Percentiles rank a stretch among this genome's conserved stretches.
Evolutionary conservation across 2,888 invertebrate genomes (phyloP).

Genomic region (Lordiphosa fenestrarum): DNA sequence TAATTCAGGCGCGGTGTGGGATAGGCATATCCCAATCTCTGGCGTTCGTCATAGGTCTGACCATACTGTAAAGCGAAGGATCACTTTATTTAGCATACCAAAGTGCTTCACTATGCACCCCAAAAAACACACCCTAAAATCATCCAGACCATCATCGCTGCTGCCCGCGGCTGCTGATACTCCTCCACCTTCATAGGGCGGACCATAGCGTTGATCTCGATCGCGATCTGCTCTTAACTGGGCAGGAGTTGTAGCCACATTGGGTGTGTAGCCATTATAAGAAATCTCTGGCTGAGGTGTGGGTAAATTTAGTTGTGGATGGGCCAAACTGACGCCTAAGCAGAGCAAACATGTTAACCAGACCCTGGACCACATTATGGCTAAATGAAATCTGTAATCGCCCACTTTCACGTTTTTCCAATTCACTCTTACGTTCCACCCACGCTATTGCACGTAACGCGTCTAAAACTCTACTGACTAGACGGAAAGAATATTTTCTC

Average conservation of each 20-base stretch:
- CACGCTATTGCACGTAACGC: constrained; percentile 70
- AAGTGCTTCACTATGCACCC: background rate
- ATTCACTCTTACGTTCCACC: constrained; percentile 43
- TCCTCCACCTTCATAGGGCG: constrained; percentile 72
- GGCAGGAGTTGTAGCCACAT: constrained; percentile 60
- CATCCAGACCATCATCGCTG: constrained; percentile 76
- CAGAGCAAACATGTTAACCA: constrained; percentile 14
- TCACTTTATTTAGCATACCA: constrained; percentile 4
- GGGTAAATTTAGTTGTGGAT: constrained; percentile 82
- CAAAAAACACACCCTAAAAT: constrained; percentile 71
- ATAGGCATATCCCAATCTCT: constrained; percentile 73
- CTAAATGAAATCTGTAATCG: constrained; percentile 24
- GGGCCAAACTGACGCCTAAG: constrained; percentile 28
- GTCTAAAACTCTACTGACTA: constrained; percentile 77
- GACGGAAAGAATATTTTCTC: constrained; percentile 74
- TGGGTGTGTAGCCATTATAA: constrained; percentile 77
- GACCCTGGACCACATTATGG: constrained; percentile 38
- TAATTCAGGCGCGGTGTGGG: constrained; percentile 64
- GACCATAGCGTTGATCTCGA: constrained; percentile 78
- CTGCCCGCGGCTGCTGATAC: constrained; percentile 32
- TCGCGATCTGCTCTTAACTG: constrained; percentile 69
- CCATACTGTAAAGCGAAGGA: constrained; percentile 67
- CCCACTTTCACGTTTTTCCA: constrained; percentile 19
- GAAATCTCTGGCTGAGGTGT: constrained; percentile 76
- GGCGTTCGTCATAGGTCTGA: constrained; percentile 77